phyloP scores from a whole-genome alignment of 2,113 vertebrate species.

The Cyanoliseus patagonus region DNA sequence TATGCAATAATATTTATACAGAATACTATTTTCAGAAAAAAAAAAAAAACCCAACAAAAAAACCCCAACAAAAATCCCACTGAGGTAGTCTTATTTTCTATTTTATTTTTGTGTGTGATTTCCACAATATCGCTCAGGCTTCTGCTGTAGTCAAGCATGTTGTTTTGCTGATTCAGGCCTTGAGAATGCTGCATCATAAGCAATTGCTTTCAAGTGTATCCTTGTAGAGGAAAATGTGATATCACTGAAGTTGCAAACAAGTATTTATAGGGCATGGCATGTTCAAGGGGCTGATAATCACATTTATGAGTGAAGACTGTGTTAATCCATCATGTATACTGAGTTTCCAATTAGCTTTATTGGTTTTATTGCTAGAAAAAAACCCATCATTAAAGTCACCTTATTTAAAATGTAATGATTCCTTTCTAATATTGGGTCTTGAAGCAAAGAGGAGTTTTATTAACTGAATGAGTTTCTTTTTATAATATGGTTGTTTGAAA shows the following conservation, averaged over 20 bases:
- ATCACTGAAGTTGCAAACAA: slow-evolving; percentile 34
- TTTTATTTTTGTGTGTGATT: slow-evolving; percentile 59
- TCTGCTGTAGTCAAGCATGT: slow-evolving; percentile 80
- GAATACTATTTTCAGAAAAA: not conserved
- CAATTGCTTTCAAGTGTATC: slow-evolving; percentile 73
- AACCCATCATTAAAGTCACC: not conserved
- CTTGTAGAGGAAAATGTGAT: slow-evolving; percentile 57
- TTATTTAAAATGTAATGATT: slow-evolving; percentile 39
- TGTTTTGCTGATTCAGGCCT: slow-evolving; percentile 75
- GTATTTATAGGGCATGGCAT: slow-evolving; percentile 66
- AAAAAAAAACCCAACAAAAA: not conserved
- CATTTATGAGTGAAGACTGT: slow-evolving; percentile 17
- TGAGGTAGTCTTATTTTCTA: slow-evolving; percentile 7
- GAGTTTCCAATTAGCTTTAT: slow-evolving; percentile 38
- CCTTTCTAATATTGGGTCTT: slow-evolving; percentile 12
- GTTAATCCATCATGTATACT: slow-evolving; percentile 29
- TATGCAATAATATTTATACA: not conserved
- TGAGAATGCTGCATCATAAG: slow-evolving; percentile 82
- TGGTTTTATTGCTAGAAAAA: slow-evolving; percentile 34
- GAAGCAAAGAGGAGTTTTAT: slow-evolving; percentile 33
- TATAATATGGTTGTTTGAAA: not conserved
- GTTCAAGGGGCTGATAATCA: slow-evolving; percentile 48
- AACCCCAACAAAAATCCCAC: not conserved
- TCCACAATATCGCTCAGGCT: slow-evolving; percentile 78
- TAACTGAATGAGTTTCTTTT: not conserved